Conservation (phyloP, 2,797 vertebrate species). For the Crossoptilon crossoptilon region DNA sequence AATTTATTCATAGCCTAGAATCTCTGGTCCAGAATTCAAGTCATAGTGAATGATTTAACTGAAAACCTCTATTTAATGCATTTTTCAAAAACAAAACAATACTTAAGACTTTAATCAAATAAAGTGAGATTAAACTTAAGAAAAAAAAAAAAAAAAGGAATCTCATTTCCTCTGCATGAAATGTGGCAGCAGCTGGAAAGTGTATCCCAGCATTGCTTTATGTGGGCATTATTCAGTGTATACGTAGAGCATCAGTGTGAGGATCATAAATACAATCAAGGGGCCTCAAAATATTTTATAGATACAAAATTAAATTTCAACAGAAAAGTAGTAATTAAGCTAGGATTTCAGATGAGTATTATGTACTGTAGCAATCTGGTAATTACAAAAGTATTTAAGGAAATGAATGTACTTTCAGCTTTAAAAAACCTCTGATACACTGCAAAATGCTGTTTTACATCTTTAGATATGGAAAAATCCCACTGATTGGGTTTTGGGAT, state of each 20-base stretch:
- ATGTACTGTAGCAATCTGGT: slow-evolving; percentile 22
- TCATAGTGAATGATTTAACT: slow-evolving; percentile 51
- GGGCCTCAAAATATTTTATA: slow-evolving; percentile 28
- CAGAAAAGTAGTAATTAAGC: slow-evolving; percentile 37
- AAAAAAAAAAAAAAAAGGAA: slow-evolving; percentile 12
- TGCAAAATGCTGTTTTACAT: background rate
- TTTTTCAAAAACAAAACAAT: slow-evolving; percentile 70
- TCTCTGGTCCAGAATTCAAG: slow-evolving; percentile 63
- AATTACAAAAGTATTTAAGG: slow-evolving; percentile 22
- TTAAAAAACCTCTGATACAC: background rate
- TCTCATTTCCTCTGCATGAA: slow-evolving; percentile 69
- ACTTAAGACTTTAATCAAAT: slow-evolving; percentile 77
- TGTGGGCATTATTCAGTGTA: slow-evolving; percentile 26
- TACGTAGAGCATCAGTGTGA: background rate
- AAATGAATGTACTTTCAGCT: background rate
- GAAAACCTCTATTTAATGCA: slow-evolving; percentile 56
- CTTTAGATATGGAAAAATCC: background rate
- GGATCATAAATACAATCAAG: slow-evolving; percentile 43
- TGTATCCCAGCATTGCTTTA: slow-evolving; percentile 33
- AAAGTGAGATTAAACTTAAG: slow-evolving; percentile 70
- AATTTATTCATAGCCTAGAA: slow-evolving; percentile 77
- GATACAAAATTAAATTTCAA: slow-evolving; percentile 33
- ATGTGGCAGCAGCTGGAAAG: slow-evolving; percentile 36
- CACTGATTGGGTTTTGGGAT: background rate
- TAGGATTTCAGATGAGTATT: background rate